phyloP scores from a whole-genome alignment of 2,113 vertebrate genomes.

The Psilopogon haemacephalus region DNA sequence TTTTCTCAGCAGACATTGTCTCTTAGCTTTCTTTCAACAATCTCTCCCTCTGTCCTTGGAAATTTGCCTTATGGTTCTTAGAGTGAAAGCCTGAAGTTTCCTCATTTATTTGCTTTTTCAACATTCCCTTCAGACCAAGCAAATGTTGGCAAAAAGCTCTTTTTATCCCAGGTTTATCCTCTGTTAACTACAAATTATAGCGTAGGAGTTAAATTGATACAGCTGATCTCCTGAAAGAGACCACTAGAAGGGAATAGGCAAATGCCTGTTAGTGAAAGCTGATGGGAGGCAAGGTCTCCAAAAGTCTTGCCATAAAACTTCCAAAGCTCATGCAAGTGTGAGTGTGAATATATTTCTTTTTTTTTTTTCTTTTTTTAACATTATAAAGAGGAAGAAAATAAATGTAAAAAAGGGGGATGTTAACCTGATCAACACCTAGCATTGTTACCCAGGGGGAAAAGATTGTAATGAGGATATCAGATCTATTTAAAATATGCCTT shows the following conservation, averaged over 20 bases:
- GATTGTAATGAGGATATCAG: neutral
- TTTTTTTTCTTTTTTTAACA: neutral
- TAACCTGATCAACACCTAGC: constrained; percentile 41
- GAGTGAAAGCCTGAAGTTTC: neutral
- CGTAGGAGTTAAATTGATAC: neutral
- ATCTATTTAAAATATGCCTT: constrained; percentile 50
- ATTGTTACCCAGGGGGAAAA: neutral
- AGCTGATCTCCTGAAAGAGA: neutral
- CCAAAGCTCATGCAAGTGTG: neutral
- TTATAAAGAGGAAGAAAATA: constrained; percentile 2
- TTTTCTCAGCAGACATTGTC: neutral
- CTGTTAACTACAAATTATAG: neutral
- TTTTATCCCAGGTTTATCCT: neutral
- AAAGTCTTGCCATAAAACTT: neutral
- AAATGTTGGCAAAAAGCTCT: neutral
- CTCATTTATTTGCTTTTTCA: neutral
- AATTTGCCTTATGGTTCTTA: neutral
- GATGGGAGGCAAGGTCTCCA: neutral
- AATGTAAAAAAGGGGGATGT: neutral
- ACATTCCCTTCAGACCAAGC: neutral
- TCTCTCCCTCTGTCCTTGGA: neutral
- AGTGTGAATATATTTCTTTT: constrained; percentile 6
- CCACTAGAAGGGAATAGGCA: neutral
- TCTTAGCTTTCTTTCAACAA: neutral
- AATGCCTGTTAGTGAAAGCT: neutral